Evolutionary conservation across 2,888 invertebrate species (phyloP).

Genomic region (Drosophila barbarae): DNA sequence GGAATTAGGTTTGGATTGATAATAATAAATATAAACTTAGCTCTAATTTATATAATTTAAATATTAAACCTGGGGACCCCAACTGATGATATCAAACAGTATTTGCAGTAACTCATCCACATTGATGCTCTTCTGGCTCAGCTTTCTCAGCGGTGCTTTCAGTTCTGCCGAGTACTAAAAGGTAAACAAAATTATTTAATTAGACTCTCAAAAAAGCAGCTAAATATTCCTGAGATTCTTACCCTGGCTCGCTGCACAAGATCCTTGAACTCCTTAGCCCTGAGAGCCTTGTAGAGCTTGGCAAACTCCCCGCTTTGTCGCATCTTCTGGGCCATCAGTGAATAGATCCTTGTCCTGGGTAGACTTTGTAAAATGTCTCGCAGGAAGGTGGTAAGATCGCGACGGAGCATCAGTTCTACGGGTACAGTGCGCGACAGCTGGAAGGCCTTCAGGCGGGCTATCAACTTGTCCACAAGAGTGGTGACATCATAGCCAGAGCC

Average conservation of each 20-base stretch:
- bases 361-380: constrained; percentile 60
- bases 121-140: constrained; percentile 61
- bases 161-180: constrained; percentile 60
- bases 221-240: constrained; percentile 28
- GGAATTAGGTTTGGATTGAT: neutral
- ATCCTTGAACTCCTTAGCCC: constrained; percentile 57
- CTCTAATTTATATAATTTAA: neutral
- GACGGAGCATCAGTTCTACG: constrained; percentile 62
- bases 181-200: neutral
- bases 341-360: constrained; percentile 64
- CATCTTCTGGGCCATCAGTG: constrained; percentile 65
- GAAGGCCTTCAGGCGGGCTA: constrained; percentile 56
- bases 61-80: constrained; percentile 64
- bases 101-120: constrained; percentile 69
- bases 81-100: constrained; percentile 60
- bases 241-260: constrained; percentile 65
- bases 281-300: constrained; percentile 63
- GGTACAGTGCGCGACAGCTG: constrained; percentile 67
- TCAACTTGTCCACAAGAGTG: constrained; percentile 58
- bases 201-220: neutral
- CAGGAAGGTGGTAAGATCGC: constrained; percentile 67
- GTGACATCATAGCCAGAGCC: constrained; percentile 65
- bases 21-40: neutral
- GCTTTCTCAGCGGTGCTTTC: constrained; percentile 43
- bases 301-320: constrained; percentile 65